Base-by-base conservation (phyloP, 2,888 invertebrate genomes). In the Dexiosoma caninum region DNA sequence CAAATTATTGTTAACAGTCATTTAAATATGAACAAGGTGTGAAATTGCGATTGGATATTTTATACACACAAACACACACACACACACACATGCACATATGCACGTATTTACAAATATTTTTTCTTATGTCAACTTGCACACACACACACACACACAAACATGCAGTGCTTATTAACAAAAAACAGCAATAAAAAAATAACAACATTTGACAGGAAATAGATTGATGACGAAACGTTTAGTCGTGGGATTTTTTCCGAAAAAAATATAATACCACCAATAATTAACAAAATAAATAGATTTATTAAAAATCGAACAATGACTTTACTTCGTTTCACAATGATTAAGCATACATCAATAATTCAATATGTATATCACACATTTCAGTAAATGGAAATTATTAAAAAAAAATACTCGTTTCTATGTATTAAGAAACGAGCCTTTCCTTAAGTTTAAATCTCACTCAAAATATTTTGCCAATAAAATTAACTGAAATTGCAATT, bases 191-290 rank as follows among this genome's bases (percentile, higher is more conserved):
- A 27, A 27, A 67, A 9, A 42, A 40, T 16, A 66, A 66, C 42
- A 57, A 32, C 46, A 69, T 69, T 70, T 59, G 57, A 70, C 57
- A 70, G 69, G 69, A 70, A 70, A 46, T 51, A 66, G n/a, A 35
- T 46, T 70, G 35, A 57, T 70, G 57, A 27, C 14, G 27, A 49
- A 49, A 14, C 7, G 14, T 10, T n/a, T 37, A 51, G 21, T 37
- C 64, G 64, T 64, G 64, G 64, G 64, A 64, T 37, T 49, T 64
- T 64, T 37, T 51, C 2, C 0, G 1, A 16, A 16, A 23, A 14
- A 32, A 37, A 27, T n/a, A n/a, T n/a, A n/a, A 32, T 10, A 10
- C 14, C 23, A n/a, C 10, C 14, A 27, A n/a, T 4, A 62, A 62
- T 46, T 49, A 12, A 21, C 10, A 2, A 37, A 23, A 51, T 32